Base-by-base conservation (phyloP, 1,140 invertebrate species). In the Bombus ignitus region DNA sequence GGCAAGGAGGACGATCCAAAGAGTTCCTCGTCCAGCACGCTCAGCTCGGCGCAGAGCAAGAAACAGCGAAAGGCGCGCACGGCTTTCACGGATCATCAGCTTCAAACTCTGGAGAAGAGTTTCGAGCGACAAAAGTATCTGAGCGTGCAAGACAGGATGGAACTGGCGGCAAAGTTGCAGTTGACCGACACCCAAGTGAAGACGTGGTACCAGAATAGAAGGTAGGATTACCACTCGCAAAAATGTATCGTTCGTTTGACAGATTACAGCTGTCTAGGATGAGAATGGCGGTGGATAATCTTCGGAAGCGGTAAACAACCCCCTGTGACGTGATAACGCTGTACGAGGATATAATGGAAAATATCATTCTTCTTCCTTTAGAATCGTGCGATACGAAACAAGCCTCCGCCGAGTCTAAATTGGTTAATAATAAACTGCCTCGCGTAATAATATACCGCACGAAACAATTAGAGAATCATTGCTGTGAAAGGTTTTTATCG, bases 101-200 rank as follows among this genome's bases (percentile, higher is more conserved):
- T 99, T 71, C 98, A 99, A 94, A 98, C 99, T 6, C 95, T 99
- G 90, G 99, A 99, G 95, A 99, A 99, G 94, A 99, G 98, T 84
- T 99, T 99, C 95, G 99, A 99, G 94, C 96, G 98, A 87, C 99
- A 99, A 95, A 99, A 99, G 95, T 99, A 99, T 96, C 97, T 99
- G 42, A 99, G 98, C 92, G 99, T 99, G 10, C 99, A 99, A 93
- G 99, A 99, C 94, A 96, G 99, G 83, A 99, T 99, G 98, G 99
- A 99, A 95, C 95, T 99, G 85, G 99, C 99, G 0, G 98, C 98
- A 47, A 99, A 99, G 94, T 96, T 99, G 62, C 98, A 98, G 85
- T 96, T 99, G 42, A 99, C 98, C 15, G 99, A 99, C 94, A 99
- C 99, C 25, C 99, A 99, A 96, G 99, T 99, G 90, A 99, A 99